Base-by-base conservation (phyloP, 2,888 invertebrate species). In the Ormyrus rosae region DNA sequence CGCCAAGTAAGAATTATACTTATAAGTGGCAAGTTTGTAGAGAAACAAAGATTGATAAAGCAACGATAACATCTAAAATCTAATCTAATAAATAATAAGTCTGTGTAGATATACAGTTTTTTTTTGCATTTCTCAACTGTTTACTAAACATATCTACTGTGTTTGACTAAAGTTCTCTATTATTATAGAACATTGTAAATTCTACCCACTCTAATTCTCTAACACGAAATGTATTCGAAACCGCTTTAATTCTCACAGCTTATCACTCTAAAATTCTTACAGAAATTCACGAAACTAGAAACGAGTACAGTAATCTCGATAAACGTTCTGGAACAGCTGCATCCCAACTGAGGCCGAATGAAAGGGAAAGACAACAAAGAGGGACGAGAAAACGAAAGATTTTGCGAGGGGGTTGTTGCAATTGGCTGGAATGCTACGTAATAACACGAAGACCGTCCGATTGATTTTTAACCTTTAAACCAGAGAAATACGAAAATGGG, bases 391-490 rank as follows among this genome's bases (percentile, higher is more conserved):
- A 71, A 78, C 78, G 34, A 34, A 34, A 34, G 34, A 34, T 34
- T 34, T 34, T 34, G 34, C 4, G 34, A 34, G 34, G 34, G 34
- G 34, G 4, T 34, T 34, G 34, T 34, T 34, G 34, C 34, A 34
- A 34, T 34, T 34, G 34, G 34, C 34, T 34, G 34, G 34, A 34
- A 4, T 34, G 34, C 34, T 71, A 71, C 71, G 71, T 78, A 78
- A 78, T 71, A 78, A 78, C 61, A 63, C 55, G 50, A 34, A 34
- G 34, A 34, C 34, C 4, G 51, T 50, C 51, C 70, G 65, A 58
- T 71, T 65, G 51, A 71, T 78, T 65, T 71, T 71, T 78, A 78
- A 78, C 78, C 78, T 78, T 5, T 48, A 61, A 6, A 8, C 10
- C 13, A 48, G n/a, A 50, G 50, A 50, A 13, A 50, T 8, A 8